Evolutionary conservation across 53 echinoderm and acorn worm species (phyloP), one percentile per base, ranked within the genome.

Genomic region (Astropecten irregularis): DNA sequence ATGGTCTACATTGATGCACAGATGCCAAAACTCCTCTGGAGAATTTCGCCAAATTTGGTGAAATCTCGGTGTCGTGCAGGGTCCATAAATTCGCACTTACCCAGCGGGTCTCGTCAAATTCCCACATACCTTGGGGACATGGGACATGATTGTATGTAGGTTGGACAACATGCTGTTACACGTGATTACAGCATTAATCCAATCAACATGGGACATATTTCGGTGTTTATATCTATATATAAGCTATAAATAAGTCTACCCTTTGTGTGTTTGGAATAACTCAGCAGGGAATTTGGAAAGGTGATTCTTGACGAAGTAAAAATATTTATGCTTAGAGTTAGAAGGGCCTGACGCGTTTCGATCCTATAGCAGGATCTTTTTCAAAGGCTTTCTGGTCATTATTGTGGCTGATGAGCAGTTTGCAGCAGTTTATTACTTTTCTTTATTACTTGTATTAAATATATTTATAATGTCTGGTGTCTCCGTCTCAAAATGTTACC

Each of bases 21-120:
- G n/a, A n/a, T n/a, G n/a, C n/a, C n/a, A n/a, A n/a, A n/a, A n/a
- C n/a, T n/a, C n/a, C n/a, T n/a, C n/a, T n/a, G n/a, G n/a, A n/a
- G 37, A 10, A 19, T 6, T 63, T 61, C 44, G 15, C 79, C 79
- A 79, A 79, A 79, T 79, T 79, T 79, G 79, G 79, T 44, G 79
- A 79, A 62, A 44, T 50, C 6, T 23, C 48, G 29, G 79, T 79
- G 9, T 33, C 33, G 30, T 18, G 61, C 62, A 1, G 13, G 79
- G 79, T 30, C 42, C 44, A 62, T 79, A 62, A 79, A 62, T 79
- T 62, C 48, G 38, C 79, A 79, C 79, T 62, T 49, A 61, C 42
- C 25, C 48, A 46, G 30, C 60, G 34, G 39, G 44, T 29, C 53
- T 31, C 3, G 42, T 3, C 31, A 46, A 42, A 29, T 8, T 47